Base-by-base conservation (phyloP, 2,888 invertebrate genomes). In the Drosophila neutralis region DNA sequence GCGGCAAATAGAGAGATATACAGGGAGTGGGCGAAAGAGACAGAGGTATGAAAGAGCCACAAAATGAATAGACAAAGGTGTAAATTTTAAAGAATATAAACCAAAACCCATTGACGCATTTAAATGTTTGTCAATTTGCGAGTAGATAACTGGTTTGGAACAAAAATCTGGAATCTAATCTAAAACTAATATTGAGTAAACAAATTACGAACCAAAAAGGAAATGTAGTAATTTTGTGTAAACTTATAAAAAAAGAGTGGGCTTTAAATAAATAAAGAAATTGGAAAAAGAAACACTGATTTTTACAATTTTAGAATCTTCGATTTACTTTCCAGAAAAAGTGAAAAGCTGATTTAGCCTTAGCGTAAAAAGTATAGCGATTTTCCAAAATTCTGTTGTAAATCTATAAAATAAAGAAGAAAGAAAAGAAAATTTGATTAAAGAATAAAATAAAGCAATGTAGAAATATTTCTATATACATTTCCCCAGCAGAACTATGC, bases 11-110 rank as follows among this genome's bases (percentile, higher is more conserved):
- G 18, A 45, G 18, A 18, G 24, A 42, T 21, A 45, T 4, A 18
- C 4, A 29, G 33, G 7, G n/a, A 35, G 31, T 4, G n/a, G n/a
- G 13, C 15, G 33, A 24, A 31, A 24, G 49, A 33, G 58, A 61
- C 10, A 13, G 10, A 21, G 67, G 40, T 29, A 56, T 11, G 29
- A 27, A n/a, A 38, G 21, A 48, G 51, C 35, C 63, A 63, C 60
- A 38, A 52, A 72, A 53, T 45, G n/a, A 7, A 40, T 56, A 73
- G 69, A 71, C 69, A 54, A 33, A 69, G 73, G 64, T 79, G 76
- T 45, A 68, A 65, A 76, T 58, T 33, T 57, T 31, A 18, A 42
- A 24, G 51, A 49, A 42, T 58, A 63, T 70, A 65, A 59, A 42
- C 35, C 51, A 58, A 24, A 40, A 48, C 18, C 36, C 18, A 69